These are phyloP conservation scores for Microctonus aethiopoides DNA, from an alignment of 2,888 invertebrate genomes.

Conservation along the genomic window DNA sequence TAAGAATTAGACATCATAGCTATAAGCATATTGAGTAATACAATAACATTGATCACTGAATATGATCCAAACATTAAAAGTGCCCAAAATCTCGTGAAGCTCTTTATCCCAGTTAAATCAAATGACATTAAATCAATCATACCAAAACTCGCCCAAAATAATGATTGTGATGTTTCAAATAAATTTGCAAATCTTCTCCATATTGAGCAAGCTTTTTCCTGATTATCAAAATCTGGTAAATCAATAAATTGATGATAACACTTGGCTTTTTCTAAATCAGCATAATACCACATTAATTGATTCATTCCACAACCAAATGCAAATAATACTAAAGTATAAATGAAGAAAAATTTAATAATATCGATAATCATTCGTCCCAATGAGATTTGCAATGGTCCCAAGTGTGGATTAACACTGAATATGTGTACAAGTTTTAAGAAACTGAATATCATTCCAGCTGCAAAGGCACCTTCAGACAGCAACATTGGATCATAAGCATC, in stretches of 20 bases:
- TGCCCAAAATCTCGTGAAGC: constrained; percentile 96
- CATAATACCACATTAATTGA: constrained; percentile 93
- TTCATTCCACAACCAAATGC: constrained; percentile 96
- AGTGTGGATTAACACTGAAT: constrained; percentile 95
- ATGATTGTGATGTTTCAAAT: constrained; percentile 96
- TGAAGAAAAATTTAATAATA: constrained; percentile 96
- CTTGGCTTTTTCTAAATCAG: constrained; percentile 87
- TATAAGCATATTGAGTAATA: constrained; percentile 96
- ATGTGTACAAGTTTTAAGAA: constrained; percentile 96
- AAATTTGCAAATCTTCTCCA: constrained; percentile 92
- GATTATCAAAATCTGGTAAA: constrained; percentile 84
- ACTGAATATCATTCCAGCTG: constrained; percentile 97
- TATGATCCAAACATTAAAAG: constrained; percentile 97
- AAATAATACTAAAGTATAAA: constrained; percentile 91
- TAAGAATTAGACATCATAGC: constrained; percentile 99
- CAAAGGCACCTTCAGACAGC: constrained; percentile 92
- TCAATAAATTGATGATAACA: constrained; percentile 81
- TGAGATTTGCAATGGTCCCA: constrained; percentile 94
- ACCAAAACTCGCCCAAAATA: constrained; percentile 99
- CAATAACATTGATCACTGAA: constrained; percentile 96
- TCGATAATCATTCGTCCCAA: constrained; percentile 94
- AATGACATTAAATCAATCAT: constrained; percentile 94
- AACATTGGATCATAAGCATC: constrained; percentile 96
- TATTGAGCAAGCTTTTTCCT: constrained; percentile 84
- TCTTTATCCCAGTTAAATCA: constrained; percentile 93